Conservation (phyloP, 2,113 vertebrate species). For the Noturus placidus region DNA sequence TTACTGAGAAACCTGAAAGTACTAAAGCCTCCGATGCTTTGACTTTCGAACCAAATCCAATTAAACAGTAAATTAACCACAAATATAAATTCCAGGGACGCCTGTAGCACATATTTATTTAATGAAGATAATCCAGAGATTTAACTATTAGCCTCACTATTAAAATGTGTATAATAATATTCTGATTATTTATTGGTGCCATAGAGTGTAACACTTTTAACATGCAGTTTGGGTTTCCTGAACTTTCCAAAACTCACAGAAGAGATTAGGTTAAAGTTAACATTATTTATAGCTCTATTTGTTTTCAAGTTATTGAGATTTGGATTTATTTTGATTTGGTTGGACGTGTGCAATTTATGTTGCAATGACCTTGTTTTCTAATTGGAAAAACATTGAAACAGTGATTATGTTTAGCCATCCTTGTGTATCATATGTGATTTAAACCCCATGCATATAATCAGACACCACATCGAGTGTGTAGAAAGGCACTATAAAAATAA, state of each 20-base stretch:
- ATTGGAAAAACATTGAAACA: not conserved
- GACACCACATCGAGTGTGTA: not conserved
- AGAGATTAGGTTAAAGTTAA: not conserved
- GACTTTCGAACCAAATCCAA: not conserved
- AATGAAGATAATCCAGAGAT: not conserved
- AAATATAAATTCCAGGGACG: not conserved
- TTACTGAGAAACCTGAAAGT: too few species aligned
- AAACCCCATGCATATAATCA: not conserved
- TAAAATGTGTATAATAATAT: not conserved
- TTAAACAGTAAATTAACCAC: not conserved
- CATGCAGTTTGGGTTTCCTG: not conserved
- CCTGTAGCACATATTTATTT: not conserved
- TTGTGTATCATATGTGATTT: not conserved
- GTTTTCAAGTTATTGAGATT: not conserved
- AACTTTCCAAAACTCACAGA: not conserved
- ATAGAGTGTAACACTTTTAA: not conserved
- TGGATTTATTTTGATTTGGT: too few species aligned
- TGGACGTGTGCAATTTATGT: not conserved
- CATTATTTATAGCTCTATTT: not conserved
- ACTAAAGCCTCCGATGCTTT: too few species aligned
- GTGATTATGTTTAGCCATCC: not conserved
- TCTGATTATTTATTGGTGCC: not conserved
- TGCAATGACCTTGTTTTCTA: not conserved
- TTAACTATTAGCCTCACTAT: not conserved
- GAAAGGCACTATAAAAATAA: too few species aligned